Base-by-base conservation (phyloP, 2,888 invertebrate genomes). In the Limnephilus rhombicus region DNA sequence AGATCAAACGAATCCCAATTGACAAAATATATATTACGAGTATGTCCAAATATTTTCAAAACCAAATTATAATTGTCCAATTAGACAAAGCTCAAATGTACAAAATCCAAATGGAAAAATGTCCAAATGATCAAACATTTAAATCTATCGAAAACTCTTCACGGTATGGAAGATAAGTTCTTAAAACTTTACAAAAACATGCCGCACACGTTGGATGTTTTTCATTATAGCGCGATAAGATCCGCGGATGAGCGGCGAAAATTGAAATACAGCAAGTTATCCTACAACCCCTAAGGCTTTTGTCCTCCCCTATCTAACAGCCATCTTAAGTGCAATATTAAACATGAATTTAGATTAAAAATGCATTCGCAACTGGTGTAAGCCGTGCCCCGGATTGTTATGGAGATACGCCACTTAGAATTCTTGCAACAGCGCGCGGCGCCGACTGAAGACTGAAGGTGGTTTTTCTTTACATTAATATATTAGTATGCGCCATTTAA, bases 371-470 rank as follows among this genome's bases (percentile, higher is more conserved):
- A 37, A 37, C 37, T 53, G 68, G 53, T 37, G 49, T 41, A 53
- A 53, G 68, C 68, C 37, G 12, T 85, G 53, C 80, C 29, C 5
- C 90, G 37, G 90, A 92, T 92, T 90, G 92, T 86, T 86, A 86
- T 80, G 80, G 80, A 68, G 90, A 90, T 92, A 92, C 82, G 4
- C 24, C 24, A 90, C 86, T 85, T 92, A 81, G 90, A 90, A 83
- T 89, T 82, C 83, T 89, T 37, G 53, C 81, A 89, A 91, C 80
- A 83, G 89, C 45, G 45, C 45, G 45, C 45, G 45, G 12, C 80
- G 82, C 85, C 89, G 89, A 53, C 37, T 49, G 29, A 92, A 89
- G 89, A 53, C 37, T 49, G 29, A 92, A 89, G 90, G 37, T 92
- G 85, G 83, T 68, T 92, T 81, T 88, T 83, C 53, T 90, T 90